These are phyloP conservation scores for human DNA, from an alignment of 2,113 vertebrate species.

Conservation along the genomic window DNA sequence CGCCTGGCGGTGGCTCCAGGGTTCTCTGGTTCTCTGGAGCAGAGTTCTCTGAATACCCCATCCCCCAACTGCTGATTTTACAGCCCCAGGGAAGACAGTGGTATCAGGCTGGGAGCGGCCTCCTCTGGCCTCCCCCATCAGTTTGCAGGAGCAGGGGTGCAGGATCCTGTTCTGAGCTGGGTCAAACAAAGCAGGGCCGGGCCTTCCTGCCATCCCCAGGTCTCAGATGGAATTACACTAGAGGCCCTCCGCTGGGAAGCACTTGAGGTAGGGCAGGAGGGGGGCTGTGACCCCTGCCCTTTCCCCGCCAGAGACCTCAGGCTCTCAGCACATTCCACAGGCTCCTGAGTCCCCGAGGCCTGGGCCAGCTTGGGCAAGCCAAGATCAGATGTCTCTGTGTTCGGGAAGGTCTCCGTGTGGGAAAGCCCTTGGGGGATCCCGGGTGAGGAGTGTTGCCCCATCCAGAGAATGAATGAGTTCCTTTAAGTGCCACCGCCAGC, in stretches of 20 bases:
- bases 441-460: not conserved
- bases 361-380: not conserved
- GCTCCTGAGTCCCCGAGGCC: not conserved
- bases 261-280: rapidly evolving
- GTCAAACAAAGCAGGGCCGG: not conserved
- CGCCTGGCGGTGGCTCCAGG: not conserved
- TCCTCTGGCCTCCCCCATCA: not conserved
- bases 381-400: slow-evolving; percentile 48
- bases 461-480: not conserved
- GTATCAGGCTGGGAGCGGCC: not conserved
- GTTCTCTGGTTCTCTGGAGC: not conserved
- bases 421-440: slow-evolving; percentile 25
- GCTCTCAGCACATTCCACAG: not conserved
- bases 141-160: not conserved
- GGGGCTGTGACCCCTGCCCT: not conserved
- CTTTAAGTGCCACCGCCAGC: not conserved
- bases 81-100: not conserved
- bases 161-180: not conserved
- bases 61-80: not conserved
- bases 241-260: slow-evolving; percentile 49
- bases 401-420: slow-evolving; percentile 46
- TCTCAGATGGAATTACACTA: slow-evolving; percentile 70
- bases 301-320: not conserved
- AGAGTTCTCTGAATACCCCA: not conserved
- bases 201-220: not conserved